Percentiles rank a stretch among this genome's conserved stretches.
phyloP scores from a whole-genome alignment of 2,888 invertebrate genomes.

The Lordiphosa fenestrarum region DNA sequence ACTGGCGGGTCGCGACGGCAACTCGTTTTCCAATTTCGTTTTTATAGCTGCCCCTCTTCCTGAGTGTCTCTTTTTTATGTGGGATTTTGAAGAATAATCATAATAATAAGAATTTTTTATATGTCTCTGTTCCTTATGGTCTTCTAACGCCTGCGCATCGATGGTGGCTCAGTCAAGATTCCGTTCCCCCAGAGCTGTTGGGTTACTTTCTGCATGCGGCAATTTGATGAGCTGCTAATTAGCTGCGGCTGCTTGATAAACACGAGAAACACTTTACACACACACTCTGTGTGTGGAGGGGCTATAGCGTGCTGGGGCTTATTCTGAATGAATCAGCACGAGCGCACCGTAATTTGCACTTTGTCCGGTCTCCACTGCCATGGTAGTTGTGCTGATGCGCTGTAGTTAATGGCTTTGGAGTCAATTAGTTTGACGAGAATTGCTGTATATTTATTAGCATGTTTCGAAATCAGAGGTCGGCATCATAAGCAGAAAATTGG shows the following conservation, averaged over 20 bases:
- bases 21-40: conserved; percentile 44
- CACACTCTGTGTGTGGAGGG: conserved; percentile 5
- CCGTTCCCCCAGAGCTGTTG: conserved; percentile 14
- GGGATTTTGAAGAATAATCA: conserved; percentile 16
- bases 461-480: no score
- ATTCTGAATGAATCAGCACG: conserved; percentile 69
- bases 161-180: conserved; percentile 17
- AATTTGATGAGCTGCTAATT: conserved; percentile 73
- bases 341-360: conserved; percentile 70
- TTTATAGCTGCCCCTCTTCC: conserved; percentile 18
- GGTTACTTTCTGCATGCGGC: conserved; percentile 54
- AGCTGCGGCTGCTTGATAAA: conserved; percentile 39
- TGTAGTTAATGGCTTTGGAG: conserved; percentile 18
- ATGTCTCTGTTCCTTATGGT: conserved; percentile 23
- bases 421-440: neutral
- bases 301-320: conserved; percentile 26
- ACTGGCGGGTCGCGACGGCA: conserved; percentile 24
- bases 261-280: conserved; percentile 38
- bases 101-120: conserved; percentile 1
- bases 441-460: no score
- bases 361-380: conserved; percentile 33
- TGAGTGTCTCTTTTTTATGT: conserved; percentile 26
- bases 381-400: conserved; percentile 9
- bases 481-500: no score
- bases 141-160: conserved; percentile 17